phyloP scores from a whole-genome alignment of 1,140 invertebrate genomes.

The Orius insidiosus region DNA sequence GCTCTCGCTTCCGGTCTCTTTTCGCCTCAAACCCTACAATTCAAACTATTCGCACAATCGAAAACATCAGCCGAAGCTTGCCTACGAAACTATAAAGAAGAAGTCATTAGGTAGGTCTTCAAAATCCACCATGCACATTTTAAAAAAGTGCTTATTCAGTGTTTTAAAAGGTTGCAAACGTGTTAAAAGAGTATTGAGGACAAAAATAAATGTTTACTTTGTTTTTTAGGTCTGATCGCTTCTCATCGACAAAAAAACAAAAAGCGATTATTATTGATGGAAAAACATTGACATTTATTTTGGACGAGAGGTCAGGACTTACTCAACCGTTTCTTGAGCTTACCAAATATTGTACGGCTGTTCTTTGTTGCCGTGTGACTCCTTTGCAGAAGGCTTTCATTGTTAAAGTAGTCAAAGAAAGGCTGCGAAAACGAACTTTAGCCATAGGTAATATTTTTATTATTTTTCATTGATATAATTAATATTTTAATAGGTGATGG shows the following conservation, averaged over 20 bases:
- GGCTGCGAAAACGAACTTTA: slow-evolving; percentile 68
- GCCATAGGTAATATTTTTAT: no score
- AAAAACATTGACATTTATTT: slow-evolving; percentile 56
- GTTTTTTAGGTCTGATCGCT: not conserved
- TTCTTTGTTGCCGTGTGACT: slow-evolving; percentile 90
- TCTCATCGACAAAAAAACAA: slow-evolving; percentile 6
- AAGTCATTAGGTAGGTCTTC: slow-evolving; percentile 23
- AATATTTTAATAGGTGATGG: no score
- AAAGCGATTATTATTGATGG: slow-evolving; percentile 81
- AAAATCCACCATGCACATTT: no score
- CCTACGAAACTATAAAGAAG: slow-evolving; percentile 51
- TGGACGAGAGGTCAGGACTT: slow-evolving; percentile 52
- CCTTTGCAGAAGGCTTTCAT: slow-evolving; percentile 85
- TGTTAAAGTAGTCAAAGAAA: slow-evolving; percentile 70
- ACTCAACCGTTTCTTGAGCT: slow-evolving; percentile 76
- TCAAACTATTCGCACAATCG: slow-evolving; percentile 63
- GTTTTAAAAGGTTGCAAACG: no score
- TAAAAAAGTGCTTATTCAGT: no score
- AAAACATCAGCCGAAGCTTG: slow-evolving; percentile 68
- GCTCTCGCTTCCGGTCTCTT: slow-evolving; percentile 90
- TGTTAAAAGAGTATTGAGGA: no score
- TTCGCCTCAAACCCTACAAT: slow-evolving; percentile 65
- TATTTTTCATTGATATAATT: no score
- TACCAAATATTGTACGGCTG: slow-evolving; percentile 71
- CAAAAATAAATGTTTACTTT: not conserved